Base-by-base conservation (phyloP, 2,888 invertebrate genomes). In the Tridacna gigas region DNA sequence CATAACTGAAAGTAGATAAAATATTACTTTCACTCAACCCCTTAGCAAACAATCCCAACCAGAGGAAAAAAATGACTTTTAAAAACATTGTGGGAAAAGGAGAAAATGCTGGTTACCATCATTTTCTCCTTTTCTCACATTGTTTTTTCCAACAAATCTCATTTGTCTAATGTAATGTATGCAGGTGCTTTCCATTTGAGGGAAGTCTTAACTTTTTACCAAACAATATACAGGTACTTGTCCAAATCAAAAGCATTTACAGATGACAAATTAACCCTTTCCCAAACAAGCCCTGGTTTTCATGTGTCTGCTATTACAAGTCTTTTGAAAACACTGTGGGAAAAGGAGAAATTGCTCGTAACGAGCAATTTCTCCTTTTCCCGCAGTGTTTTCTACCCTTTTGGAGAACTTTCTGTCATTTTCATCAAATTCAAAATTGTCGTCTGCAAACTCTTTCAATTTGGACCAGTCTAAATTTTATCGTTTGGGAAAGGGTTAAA, bases 1-100 rank as follows among this genome's bases (percentile, higher is more conserved):
- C 89, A 78, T 89, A 89, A 67, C 90, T 90, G 20, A 45, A n/a
- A 37, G 45, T 63, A 25, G 22, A 1, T 9, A 63, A 20, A 56
- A 56, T 20, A 56, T 20, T 56, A 56, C 20, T 5, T 5, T 1
- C 11, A 56, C 15, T 56, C 37, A 37, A 37, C 7, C 37, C 7
- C 2, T 37, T 37, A 37, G 3, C 37, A 37, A 37, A 37, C 37
- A 37, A 37, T 37, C 37, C 7, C 7, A 4, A 37, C 37, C 37
- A 4, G 3, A 37, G 37, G 37, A 37, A 37, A 37, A 37, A 37
- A 37, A 37, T 4, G 37, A 37, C 37, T 37, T 37, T 37, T 9
- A 9, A 56, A 56, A 56, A 20, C n/a, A 56, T 56, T 56, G 56
- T 20, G 56, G 9, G 9, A 56, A 56, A 56, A 56, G 4, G 56